phyloP scores from a whole-genome alignment of 2,888 invertebrate species.

The Laspeyria flexula region DNA sequence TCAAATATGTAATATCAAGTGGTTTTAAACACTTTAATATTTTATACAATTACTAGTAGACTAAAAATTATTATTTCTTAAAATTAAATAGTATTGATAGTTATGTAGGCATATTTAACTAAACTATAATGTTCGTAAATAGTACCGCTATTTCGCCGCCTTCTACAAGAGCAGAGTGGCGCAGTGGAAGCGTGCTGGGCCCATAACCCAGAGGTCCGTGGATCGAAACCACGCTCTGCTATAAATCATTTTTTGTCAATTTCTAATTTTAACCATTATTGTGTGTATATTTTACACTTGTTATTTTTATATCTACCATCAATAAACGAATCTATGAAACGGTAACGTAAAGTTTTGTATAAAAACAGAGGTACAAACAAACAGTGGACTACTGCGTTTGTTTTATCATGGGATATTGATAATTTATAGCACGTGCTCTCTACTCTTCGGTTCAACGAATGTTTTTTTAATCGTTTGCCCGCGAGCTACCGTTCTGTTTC shows the following conservation, averaged over 20 bases:
- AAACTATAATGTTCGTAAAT: not conserved
- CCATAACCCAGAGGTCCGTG: conserved; percentile 96
- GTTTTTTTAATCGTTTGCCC: conserved; percentile 62
- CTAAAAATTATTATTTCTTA: too few relatives aligned
- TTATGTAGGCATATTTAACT: not conserved
- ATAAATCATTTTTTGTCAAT: conserved; percentile 53
- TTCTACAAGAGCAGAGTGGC: conserved; percentile 86
- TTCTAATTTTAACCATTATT: conserved; percentile 21
- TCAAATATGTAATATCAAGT: conserved; percentile 48
- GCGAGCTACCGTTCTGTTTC: conserved; percentile 42
- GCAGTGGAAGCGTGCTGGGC: conserved; percentile 94
- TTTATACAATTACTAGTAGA: conserved; percentile 1
- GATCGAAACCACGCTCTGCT: conserved; percentile 94
- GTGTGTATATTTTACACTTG: conserved; percentile 13
- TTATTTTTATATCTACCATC: conserved; percentile 33
- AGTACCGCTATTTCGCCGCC: conserved; percentile 36
- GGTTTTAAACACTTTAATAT: conserved; percentile 50
- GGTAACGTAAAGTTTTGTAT: conserved; percentile 61
- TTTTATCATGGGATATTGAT: conserved; percentile 85
- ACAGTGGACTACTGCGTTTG: conserved; percentile 63
- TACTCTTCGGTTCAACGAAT: conserved; percentile 40
- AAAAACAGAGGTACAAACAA: conserved; percentile 74
- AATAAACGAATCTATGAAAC: conserved; percentile 36
- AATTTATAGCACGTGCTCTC: conserved; percentile 74
- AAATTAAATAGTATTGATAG: too few relatives aligned